Conservation (phyloP, 2,888 invertebrate species). For the Eupithecia abbreviata region DNA sequence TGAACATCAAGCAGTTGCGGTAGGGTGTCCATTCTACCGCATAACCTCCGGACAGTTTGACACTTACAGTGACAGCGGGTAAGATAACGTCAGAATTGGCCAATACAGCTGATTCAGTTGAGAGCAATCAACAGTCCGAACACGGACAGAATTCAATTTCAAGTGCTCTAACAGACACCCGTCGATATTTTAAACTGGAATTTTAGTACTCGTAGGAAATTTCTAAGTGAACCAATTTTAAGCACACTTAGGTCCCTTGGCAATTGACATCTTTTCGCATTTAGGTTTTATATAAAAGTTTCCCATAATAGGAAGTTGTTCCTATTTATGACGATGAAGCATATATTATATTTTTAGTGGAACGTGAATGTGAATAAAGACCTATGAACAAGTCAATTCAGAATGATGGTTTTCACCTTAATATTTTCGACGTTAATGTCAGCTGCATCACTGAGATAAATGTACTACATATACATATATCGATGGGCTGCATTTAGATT, state of each 20-base stretch:
- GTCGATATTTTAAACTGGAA: constrained; percentile 33
- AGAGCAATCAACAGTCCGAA: constrained; percentile 51
- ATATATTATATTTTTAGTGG: too few relatives aligned
- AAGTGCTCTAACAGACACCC: constrained; percentile 48
- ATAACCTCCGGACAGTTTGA: constrained; percentile 2
- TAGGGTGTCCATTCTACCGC: constrained; percentile 6
- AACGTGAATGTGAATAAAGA: too few relatives aligned
- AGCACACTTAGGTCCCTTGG: constrained; percentile 4
- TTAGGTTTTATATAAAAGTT: background rate
- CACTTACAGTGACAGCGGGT: constrained; percentile 26
- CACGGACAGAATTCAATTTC: constrained; percentile 55
- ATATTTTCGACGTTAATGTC: too few relatives aligned
- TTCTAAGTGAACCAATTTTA: constrained; percentile 5
- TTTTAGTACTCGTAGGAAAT: constrained; percentile 11
- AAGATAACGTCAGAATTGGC: constrained; percentile 39
- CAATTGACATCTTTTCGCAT: background rate
- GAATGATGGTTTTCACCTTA: too few relatives aligned
- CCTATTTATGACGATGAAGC: too few relatives aligned
- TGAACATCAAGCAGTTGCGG: background rate
- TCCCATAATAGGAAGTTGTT: background rate
- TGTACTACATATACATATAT: too few relatives aligned
- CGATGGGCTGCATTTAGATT: background rate
- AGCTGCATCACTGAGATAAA: too few relatives aligned
- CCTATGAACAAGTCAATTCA: too few relatives aligned
- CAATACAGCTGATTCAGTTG: constrained; percentile 50